Percentiles rank a stretch among this genome's conserved stretches.
Evolutionary conservation across 2,888 invertebrate species (phyloP).

Genomic region (Girardia tigrina): DNA sequence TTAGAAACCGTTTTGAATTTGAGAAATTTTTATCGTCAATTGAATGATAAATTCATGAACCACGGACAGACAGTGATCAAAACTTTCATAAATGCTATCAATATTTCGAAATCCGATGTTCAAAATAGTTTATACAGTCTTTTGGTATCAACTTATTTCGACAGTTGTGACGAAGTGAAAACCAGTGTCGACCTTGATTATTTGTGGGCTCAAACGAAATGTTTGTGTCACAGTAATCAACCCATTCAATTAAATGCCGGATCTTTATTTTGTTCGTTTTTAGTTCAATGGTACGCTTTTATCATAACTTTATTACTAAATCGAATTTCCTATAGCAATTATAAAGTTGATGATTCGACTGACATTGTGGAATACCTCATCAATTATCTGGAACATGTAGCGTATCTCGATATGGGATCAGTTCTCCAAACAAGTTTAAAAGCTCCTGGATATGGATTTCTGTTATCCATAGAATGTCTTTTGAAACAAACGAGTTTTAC

Average conservation of each 20-base stretch:
- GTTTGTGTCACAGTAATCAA: not conserved
- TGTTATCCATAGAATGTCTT: not conserved
- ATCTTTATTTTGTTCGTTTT: not conserved
- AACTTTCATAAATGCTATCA: not conserved
- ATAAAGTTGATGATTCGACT: not conserved
- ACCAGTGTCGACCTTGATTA: not conserved
- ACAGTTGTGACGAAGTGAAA: not conserved
- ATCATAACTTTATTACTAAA: no score
- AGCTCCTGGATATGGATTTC: not conserved
- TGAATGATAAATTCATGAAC: not conserved
- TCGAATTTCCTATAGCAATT: not conserved
- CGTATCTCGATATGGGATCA: not conserved
- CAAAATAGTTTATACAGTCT: not conserved
- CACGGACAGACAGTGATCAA: not conserved
- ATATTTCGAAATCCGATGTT: not conserved
- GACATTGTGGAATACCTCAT: not conserved
- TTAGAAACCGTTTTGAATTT: not conserved
- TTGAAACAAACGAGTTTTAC: not conserved
- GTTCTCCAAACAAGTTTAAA: not conserved
- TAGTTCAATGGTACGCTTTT: not conserved
- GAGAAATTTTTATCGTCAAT: not conserved
- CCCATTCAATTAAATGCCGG: constrained; percentile 3
- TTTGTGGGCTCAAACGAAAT: not conserved
- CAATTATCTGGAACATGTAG: not conserved
- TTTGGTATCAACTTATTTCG: not conserved